Base-by-base conservation (phyloP, 2,113 vertebrate species). In the Myotis davidii region DNA sequence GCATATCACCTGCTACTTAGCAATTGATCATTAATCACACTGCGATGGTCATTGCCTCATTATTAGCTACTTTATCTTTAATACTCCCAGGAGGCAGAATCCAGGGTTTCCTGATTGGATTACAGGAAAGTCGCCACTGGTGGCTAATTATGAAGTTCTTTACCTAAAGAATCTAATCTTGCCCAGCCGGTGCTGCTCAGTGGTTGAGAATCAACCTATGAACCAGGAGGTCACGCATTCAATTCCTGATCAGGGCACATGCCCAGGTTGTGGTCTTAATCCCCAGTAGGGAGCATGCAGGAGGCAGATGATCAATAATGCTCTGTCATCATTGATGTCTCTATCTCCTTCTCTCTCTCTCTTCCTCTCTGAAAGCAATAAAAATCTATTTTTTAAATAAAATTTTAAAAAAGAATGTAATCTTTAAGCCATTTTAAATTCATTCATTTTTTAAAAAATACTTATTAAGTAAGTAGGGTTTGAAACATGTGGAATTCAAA, bases 401-500 rank as follows among this genome's bases (percentile, higher is more conserved):
- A 54, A 54, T 23, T 59, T 59, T 59, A 23, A 10, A 25, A 5
- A 89, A 81, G 23, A 90, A 61, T 70, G 25, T 90, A 87, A 92
- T 85, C 32, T 76, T 84, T 72, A 90, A 70, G 39, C 45, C 54
- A 91, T 59, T 85, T 65, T 83, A 85, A 81, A 25, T 48, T 64
- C 32, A 88, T 73, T 89, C 12, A 95, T 61, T 91, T 90, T 45
- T 76, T 29, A 45, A 92, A 20, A 88, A 94, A 83, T 88, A 94
- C 64, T 87, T 91, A 85, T 73, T 85, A 92, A 94, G 18, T 32
- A 83, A 52, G 20, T 25, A 76, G 5, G 16, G 20, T 65, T 90
- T 67, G 32, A 85, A 90, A 42, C 4, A 85, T 64, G 39, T 61
- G 8, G 39, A 92, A 87, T 69, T 94, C 77, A 54, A 88, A 94